Evolutionary conservation across 2,113 vertebrate species (phyloP).

Genomic region (Ivindomyrus marchei): DNA sequence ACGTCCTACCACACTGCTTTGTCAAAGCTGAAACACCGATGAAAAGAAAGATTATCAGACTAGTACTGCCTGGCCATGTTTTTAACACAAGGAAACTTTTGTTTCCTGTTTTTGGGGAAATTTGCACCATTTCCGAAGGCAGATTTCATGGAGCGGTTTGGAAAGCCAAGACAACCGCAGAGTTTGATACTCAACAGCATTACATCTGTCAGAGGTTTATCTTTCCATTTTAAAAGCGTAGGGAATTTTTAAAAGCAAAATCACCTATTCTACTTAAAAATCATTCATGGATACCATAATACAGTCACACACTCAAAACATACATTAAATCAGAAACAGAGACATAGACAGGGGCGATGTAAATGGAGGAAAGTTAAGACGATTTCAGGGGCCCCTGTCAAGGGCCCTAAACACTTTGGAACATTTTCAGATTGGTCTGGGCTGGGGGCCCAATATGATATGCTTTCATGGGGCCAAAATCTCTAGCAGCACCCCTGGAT

Average conservation of each 20-base stretch:
- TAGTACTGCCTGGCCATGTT: slow-evolving; percentile 27
- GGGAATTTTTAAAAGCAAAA: slow-evolving; percentile 41
- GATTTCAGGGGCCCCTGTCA: not conserved
- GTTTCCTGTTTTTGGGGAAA: slow-evolving; percentile 48
- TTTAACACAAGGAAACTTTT: slow-evolving; percentile 52
- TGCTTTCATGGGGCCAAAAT: not conserved
- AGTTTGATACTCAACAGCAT: slow-evolving; percentile 46
- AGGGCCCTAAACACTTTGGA: not conserved
- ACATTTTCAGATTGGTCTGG: not conserved
- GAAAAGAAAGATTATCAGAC: slow-evolving; percentile 35
- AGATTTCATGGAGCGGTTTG: slow-evolving; percentile 58
- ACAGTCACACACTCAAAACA: not conserved
- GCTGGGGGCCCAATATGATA: not conserved
- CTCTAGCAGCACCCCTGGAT: not conserved
- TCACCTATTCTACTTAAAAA: slow-evolving; percentile 9
- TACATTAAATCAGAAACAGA: not conserved
- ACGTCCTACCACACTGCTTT: slow-evolving; percentile 26
- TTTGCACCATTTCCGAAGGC: slow-evolving; percentile 45
- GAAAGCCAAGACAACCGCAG: slow-evolving; percentile 51
- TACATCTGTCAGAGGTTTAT: slow-evolving; percentile 29
- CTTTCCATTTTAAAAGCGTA: slow-evolving; percentile 41
- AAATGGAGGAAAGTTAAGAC: not conserved
- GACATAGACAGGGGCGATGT: not conserved
- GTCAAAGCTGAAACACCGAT: slow-evolving; percentile 19
- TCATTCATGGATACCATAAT: not conserved